phyloP scores from a whole-genome alignment of 1,140 invertebrate species.

The Onthophagus taurus region DNA sequence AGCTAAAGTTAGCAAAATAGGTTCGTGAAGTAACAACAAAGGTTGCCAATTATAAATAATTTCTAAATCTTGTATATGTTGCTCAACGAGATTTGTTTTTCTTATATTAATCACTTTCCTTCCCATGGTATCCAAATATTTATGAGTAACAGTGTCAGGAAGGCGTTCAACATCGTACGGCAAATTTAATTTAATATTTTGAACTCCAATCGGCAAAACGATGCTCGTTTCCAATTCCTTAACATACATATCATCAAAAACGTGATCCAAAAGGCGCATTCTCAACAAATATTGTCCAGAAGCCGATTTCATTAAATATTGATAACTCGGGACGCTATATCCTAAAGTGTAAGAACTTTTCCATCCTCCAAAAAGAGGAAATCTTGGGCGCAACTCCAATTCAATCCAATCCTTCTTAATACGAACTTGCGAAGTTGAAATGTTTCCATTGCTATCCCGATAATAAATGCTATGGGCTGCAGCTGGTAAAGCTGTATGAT shows the following conservation, averaged over 20 bases:
- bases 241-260: conserved; percentile 94
- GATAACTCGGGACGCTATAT: conserved; percentile 96
- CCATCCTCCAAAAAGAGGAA: conserved; percentile 98
- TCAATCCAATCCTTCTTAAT: conserved; percentile 86
- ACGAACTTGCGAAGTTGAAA: conserved; percentile 92
- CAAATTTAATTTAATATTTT: conserved; percentile 68
- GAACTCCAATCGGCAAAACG: conserved; percentile 89
- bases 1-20: conserved; percentile 77
- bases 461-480: conserved; percentile 45
- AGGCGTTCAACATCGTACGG: conserved; percentile 74
- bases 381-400: conserved; percentile 87
- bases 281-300: conserved; percentile 77
- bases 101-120: conserved; percentile 77
- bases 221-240: conserved; percentile 85
- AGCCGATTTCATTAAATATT: conserved; percentile 71
- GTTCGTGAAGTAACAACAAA: conserved; percentile 81
- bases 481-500: conserved; percentile 87
- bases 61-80: conserved; percentile 89
- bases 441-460: conserved; percentile 95
- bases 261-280: conserved; percentile 89
- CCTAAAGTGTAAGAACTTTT: conserved; percentile 94
- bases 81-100: conserved; percentile 88
- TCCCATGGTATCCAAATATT: conserved; percentile 92
- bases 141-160: conserved; percentile 72
- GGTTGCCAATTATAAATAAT: conserved; percentile 85